phyloP scores from a whole-genome alignment of 2,888 invertebrate genomes.

The Laspeyria flexula region DNA sequence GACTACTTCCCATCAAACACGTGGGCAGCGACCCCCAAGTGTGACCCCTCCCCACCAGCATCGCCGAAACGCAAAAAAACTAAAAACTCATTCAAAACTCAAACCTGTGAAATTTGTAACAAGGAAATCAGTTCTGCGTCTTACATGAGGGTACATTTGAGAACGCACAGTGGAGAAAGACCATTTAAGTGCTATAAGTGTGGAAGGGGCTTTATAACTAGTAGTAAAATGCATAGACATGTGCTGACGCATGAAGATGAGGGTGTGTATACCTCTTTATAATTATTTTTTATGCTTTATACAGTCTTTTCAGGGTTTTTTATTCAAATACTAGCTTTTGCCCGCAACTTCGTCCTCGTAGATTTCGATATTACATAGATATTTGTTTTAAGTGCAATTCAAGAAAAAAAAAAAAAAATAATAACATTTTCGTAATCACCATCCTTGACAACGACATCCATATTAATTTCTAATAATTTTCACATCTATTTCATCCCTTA shows the following conservation, averaged over 20 bases:
- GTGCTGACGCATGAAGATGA: slow-evolving; percentile 64
- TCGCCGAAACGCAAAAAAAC: slow-evolving; percentile 8
- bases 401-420: too few relatives aligned
- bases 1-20: slow-evolving; percentile 78
- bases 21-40: slow-evolving; percentile 60
- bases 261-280: neutral
- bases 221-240: slow-evolving; percentile 77
- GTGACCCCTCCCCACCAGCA: slow-evolving; percentile 28
- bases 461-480: too few relatives aligned
- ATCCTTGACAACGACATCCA: too few relatives aligned
- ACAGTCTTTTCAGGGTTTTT: too few relatives aligned
- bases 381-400: too few relatives aligned
- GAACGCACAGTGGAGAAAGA: slow-evolving; percentile 75
- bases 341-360: too few relatives aligned
- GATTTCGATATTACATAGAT: too few relatives aligned
- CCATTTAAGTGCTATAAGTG: slow-evolving; percentile 74
- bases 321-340: too few relatives aligned
- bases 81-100: neutral
- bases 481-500: too few relatives aligned
- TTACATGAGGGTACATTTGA: slow-evolving; percentile 70
- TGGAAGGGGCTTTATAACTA: slow-evolving; percentile 69
- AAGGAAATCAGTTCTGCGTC: slow-evolving; percentile 66
- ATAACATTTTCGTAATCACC: too few relatives aligned
- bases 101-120: slow-evolving; percentile 59
- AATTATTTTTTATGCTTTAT: too few relatives aligned